phyloP scores from a whole-genome alignment of 2,113 vertebrate species.

The Ctenodactylus gundi region DNA sequence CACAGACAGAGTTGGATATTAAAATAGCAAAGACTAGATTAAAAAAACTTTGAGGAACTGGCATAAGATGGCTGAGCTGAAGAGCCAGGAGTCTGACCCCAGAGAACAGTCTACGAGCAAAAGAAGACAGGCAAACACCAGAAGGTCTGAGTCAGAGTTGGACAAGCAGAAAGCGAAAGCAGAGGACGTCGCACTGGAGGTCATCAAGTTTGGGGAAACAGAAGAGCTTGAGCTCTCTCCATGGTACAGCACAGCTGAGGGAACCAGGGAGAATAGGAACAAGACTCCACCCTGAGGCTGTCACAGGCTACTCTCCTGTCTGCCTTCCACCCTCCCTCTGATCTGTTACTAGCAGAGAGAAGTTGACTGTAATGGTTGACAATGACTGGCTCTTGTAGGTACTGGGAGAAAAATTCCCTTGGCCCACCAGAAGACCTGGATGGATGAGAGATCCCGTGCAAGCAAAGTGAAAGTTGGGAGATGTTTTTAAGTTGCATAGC shows the following conservation, averaged over 20 bases:
- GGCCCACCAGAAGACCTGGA: no score
- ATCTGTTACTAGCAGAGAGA: no score
- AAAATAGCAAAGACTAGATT: constrained; percentile 15
- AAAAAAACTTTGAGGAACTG: not conserved
- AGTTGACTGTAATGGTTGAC: no score
- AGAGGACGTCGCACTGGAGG: not conserved
- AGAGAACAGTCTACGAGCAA: not conserved
- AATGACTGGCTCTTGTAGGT: no score
- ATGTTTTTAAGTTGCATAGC: no score
- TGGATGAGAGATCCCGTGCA: no score
- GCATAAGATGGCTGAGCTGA: not conserved
- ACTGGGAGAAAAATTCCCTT: no score
- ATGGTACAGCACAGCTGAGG: not conserved
- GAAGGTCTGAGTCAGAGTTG: not conserved
- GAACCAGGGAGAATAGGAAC: not conserved
- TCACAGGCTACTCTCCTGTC: rapidly evolving
- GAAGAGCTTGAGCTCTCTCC: not conserved
- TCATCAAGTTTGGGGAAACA: not conserved
- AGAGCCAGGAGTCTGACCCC: not conserved
- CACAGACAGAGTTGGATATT: not conserved
- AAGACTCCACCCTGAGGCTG: not conserved
- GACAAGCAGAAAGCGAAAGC: no score
- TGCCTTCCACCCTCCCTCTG: no score
- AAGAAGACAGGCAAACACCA: not conserved
- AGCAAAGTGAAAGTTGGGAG: no score